A percentile compares a stretch with the other conserved stretches of the same genome.
Evolutionary conservation across 1,140 invertebrate genomes (phyloP).

Genomic region (Lineus longissimus): DNA sequence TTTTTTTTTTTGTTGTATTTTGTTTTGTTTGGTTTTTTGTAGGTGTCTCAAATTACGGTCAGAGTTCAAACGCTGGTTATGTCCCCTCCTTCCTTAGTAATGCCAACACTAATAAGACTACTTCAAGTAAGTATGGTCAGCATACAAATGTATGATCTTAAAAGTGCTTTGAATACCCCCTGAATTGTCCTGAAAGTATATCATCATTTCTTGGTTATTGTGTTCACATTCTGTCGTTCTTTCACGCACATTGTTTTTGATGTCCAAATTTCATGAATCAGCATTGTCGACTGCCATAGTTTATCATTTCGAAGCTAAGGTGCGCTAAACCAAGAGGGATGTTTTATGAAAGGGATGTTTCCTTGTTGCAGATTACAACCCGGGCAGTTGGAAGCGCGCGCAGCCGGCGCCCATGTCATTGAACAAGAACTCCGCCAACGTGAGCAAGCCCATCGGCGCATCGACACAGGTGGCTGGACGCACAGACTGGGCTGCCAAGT

Average conservation of each 20-base stretch:
- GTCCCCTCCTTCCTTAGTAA: slow-evolving; percentile 28
- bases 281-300: too few species aligned
- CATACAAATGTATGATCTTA: not conserved
- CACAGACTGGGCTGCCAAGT: slow-evolving; percentile 46
- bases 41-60: not conserved
- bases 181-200: too few species aligned
- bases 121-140: slow-evolving; percentile 11
- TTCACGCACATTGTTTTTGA: not conserved
- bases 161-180: not conserved
- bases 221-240: not conserved
- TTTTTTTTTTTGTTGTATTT: not conserved
- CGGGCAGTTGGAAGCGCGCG: slow-evolving; percentile 32
- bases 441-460: slow-evolving; percentile 15
- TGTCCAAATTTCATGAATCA: too few species aligned
- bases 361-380: slow-evolving; percentile 1
- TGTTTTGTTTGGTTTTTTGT: slow-evolving; percentile 2
- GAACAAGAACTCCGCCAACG: slow-evolving; percentile 21
- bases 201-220: too few species aligned
- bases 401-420: slow-evolving; percentile 27
- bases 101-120: slow-evolving; percentile 13
- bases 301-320: too few species aligned
- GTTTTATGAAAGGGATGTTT: not conserved
- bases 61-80: slow-evolving; percentile 23
- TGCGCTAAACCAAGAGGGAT: too few species aligned
- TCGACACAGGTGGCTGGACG: slow-evolving; percentile 24